These are phyloP conservation scores for Otis tarda DNA, from an alignment of 2,113 vertebrate species.

Conservation along the genomic window DNA sequence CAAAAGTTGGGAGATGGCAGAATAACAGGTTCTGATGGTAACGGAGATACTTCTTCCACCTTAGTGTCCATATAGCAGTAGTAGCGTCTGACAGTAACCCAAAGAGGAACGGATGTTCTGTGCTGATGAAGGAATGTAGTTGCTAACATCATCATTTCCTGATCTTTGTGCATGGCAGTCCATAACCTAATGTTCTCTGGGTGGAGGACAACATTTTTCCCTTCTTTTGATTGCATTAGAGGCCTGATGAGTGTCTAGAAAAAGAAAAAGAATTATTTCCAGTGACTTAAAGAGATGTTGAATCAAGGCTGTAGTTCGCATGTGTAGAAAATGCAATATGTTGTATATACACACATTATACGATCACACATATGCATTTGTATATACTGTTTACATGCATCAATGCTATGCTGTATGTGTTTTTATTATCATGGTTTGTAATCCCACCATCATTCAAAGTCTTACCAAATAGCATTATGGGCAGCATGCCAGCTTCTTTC, in stretches of 20 bases:
- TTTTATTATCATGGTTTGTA: slow-evolving; percentile 72
- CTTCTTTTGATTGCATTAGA: background rate
- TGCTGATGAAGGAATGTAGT: background rate
- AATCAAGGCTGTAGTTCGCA: background rate
- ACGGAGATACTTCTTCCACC: background rate
- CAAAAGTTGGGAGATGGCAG: background rate
- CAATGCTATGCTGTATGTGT: slow-evolving; percentile 69
- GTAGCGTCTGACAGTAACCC: background rate
- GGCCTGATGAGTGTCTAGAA: background rate
- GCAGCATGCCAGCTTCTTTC: slow-evolving; percentile 75
- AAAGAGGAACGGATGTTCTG: background rate
- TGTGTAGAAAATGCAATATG: slow-evolving; percentile 57
- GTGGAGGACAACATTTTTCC: background rate
- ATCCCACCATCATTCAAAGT: slow-evolving; percentile 73
- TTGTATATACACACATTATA: slow-evolving; percentile 65
- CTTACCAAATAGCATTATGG: slow-evolving; percentile 79
- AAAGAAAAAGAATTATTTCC: background rate
- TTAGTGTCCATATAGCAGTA: background rate
- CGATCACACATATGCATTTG: slow-evolving; percentile 64
- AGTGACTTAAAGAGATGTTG: background rate
- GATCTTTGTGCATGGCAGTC: background rate
- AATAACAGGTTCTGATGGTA: background rate
- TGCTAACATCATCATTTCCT: background rate
- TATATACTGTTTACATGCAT: slow-evolving; percentile 69
- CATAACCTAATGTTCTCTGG: background rate